These are phyloP conservation scores for Stomatorhinus ivindoensis DNA, from an alignment of 2,113 vertebrate species.

Conservation along the genomic window DNA sequence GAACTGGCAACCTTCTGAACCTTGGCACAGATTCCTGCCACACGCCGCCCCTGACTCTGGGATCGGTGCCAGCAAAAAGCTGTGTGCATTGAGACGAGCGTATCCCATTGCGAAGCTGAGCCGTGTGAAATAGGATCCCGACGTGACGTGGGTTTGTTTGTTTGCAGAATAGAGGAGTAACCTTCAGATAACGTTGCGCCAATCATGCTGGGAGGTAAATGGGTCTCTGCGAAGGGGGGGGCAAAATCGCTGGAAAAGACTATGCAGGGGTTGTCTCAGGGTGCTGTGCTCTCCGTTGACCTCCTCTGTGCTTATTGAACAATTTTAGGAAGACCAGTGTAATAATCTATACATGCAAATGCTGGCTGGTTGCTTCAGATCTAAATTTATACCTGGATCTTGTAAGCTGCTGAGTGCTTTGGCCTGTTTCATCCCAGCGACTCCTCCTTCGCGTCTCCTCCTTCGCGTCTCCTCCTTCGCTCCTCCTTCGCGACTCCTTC, in stretches of 20 bases:
- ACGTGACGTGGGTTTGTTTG: not conserved
- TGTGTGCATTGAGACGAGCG: not conserved
- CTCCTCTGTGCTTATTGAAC: not conserved
- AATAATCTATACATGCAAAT: not conserved
- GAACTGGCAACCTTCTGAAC: not conserved
- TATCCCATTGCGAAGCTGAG: not conserved
- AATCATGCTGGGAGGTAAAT: not conserved
- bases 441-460: no score
- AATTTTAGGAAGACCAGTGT: not conserved
- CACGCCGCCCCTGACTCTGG: not conserved
- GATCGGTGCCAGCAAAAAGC: not conserved
- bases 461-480: no score
- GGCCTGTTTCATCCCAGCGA: not conserved
- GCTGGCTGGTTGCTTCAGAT: not conserved
- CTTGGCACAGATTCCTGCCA: not conserved
- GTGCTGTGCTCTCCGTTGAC: not conserved
- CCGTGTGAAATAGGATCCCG: not conserved
- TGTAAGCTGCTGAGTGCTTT: not conserved
- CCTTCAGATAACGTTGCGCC: not conserved
- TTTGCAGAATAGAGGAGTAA: not conserved
- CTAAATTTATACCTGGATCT: not conserved
- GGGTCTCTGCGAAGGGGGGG: not conserved
- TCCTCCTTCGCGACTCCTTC: no score
- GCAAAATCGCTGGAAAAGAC: no score
- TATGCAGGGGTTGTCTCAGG: no score